Evolutionary conservation across 2,797 vertebrate genomes (phyloP), one percentile per base, ranked within the genome.

Genomic region (Danionella dracula): DNA sequence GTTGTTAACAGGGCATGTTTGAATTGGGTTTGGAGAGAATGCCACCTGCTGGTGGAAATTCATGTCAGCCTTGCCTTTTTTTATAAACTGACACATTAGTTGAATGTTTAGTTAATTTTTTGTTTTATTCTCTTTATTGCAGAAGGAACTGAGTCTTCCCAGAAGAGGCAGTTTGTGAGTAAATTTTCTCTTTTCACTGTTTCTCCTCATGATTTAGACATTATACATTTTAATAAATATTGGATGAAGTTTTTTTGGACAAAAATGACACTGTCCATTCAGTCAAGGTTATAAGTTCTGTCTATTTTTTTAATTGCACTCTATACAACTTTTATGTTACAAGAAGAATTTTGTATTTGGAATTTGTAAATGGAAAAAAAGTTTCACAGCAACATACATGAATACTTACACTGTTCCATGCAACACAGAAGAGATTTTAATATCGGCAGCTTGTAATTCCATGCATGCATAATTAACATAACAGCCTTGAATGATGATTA

Each of bases 161-260:
- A 78, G 90, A 74, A 82, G 89, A 81, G 90, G 89, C 81, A 91
- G 90, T 69, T 91, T 91, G 90, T 91, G 80, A 91, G 90, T 91
- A 90, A 70, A 34, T 34, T 45, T 1, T 15, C 21, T 1, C 13
- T 44, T 46, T 8, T 20, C n/a, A n/a, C n/a, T n/a, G n/a, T n/a
- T n/a, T n/a, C n/a, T n/a, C n/a, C n/a, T n/a, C n/a, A n/a, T n/a
- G n/a, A n/a, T n/a, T n/a, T n/a, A n/a, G n/a, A n/a, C n/a, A n/a
- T n/a, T n/a, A n/a, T n/a, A n/a, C n/a, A n/a, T n/a, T n/a, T n/a
- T n/a, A n/a, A n/a, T n/a, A n/a, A n/a, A n/a, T 40, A 19, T 20
- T 20, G 8, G 37, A 62, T 29, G 1, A 20, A 4, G 23, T 9
- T 13, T 27, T 13, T 6, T 5, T 6, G 11, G 31, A 16, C 23